These are phyloP conservation scores for Thinocorus orbignyianus DNA, from an alignment of 2,113 vertebrate genomes.

Conservation along the genomic window DNA sequence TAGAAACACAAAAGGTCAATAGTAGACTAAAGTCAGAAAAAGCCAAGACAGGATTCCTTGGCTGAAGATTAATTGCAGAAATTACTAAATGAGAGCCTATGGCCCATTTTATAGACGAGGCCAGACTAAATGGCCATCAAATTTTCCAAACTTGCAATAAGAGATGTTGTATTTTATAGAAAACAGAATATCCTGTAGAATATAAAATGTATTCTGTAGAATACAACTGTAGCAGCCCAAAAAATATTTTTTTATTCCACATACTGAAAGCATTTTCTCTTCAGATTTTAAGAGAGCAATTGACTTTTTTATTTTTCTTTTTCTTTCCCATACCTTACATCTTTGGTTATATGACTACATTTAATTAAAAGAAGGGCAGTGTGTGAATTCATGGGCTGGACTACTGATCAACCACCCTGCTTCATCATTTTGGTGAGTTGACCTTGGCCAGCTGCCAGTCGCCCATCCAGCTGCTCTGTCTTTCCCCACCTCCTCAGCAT, in stretches of 20 bases:
- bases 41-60: not conserved
- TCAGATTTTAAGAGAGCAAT: not conserved
- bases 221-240: not conserved
- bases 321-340: not conserved
- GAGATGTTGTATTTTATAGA: not conserved
- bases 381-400: not conserved
- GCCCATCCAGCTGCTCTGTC: not conserved
- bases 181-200: not conserved
- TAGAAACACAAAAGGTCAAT: not conserved
- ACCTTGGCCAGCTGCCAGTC: not conserved
- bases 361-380: not conserved
- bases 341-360: not conserved
- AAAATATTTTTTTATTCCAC: not conserved
- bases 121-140: not conserved
- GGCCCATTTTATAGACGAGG: not conserved
- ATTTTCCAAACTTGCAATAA: not conserved
- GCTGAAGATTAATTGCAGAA: not conserved
- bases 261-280: not conserved
- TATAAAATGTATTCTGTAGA: not conserved
- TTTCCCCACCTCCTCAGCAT: not conserved
- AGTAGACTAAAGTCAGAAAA: not conserved
- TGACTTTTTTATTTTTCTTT: not conserved
- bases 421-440: not conserved
- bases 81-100: not conserved
- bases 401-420: not conserved